A percentile compares a stretch with the other conserved stretches of the same genome.
phyloP scores from a whole-genome alignment of 2,113 vertebrate genomes.

The Crotalus viridis region DNA sequence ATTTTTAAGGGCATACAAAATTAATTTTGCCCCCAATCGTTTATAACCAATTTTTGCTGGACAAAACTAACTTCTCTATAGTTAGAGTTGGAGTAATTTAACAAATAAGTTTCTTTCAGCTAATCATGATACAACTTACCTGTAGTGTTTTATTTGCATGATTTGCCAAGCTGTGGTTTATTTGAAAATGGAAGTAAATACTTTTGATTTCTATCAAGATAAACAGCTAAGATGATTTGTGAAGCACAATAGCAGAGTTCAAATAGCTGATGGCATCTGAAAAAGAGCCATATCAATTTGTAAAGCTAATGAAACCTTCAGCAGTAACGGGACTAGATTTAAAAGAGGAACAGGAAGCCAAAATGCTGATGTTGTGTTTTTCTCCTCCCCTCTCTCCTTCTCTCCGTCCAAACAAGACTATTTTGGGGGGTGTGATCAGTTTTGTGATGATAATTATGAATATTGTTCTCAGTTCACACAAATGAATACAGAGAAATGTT shows the following conservation, averaged over 20 bases:
- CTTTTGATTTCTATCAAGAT: not conserved
- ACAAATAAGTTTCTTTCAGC: not conserved
- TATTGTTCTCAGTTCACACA: constrained; percentile 39
- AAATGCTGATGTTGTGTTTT: constrained; percentile 32
- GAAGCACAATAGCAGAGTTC: constrained; percentile 41
- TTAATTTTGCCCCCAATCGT: not conserved
- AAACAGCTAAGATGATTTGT: constrained; percentile 32
- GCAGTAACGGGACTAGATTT: constrained; percentile 44
- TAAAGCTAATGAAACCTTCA: constrained; percentile 39
- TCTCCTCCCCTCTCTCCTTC: not conserved
- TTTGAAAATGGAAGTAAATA: not conserved
- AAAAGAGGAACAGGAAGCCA: constrained; percentile 46
- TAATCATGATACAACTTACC: not conserved
- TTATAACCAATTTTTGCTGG: not conserved
- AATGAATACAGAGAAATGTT: constrained; percentile 20
- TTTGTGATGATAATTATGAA: constrained; percentile 53
- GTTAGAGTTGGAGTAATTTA: not conserved
- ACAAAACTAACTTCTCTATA: not conserved
- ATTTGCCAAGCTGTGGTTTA: not conserved
- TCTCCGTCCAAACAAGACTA: constrained; percentile 45
- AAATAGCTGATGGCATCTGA: constrained; percentile 42
- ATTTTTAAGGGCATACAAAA: not conserved
- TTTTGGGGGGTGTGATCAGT: constrained; percentile 57
- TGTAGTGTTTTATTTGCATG: not conserved
- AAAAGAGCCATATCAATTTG: constrained; percentile 19